Percentiles rank a stretch among this genome's conserved stretches.
Evolutionary conservation across 2,113 vertebrate species (phyloP).

Genomic region (Trichechus manatus): DNA sequence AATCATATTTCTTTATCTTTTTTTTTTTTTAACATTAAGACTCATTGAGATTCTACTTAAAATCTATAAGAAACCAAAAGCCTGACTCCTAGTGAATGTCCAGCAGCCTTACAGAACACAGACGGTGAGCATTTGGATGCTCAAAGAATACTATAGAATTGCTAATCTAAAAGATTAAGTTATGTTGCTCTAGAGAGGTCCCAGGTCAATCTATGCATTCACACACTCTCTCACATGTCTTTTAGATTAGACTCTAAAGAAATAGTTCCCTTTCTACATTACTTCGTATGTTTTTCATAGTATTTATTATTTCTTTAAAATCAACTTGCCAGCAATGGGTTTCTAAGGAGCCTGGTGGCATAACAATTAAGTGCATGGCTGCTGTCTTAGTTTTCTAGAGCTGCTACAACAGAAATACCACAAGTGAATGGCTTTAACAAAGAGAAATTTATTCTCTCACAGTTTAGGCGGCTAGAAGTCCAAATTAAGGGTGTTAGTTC

Average conservation of each 20-base stretch:
- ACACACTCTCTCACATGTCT: background rate
- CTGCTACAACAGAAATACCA: too few species aligned
- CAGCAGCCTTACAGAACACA: background rate
- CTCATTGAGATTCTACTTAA: background rate
- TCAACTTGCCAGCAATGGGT: too few species aligned
- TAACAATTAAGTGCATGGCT: too few species aligned
- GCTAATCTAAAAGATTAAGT: background rate
- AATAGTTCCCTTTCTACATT: too few species aligned
- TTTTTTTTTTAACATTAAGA: conserved; percentile 12
- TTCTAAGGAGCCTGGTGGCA: too few species aligned
- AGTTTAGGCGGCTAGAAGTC: too few species aligned
- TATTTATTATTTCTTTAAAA: too few species aligned
- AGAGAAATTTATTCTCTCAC: too few species aligned
- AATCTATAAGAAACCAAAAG: background rate
- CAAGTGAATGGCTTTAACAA: too few species aligned
- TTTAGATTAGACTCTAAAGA: background rate
- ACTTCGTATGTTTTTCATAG: too few species aligned
- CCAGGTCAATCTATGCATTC: background rate
- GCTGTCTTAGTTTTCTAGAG: too few species aligned
- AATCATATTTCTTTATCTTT: background rate
- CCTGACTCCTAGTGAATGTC: background rate
- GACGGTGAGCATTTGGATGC: background rate
- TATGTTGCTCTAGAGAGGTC: background rate
- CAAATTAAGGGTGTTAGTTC: too few species aligned
- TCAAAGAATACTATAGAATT: background rate